A percentile compares a stretch with the other conserved stretches of the same genome.
phyloP scores from a whole-genome alignment of 2,888 invertebrate species.

The Oscheius sp. region DNA sequence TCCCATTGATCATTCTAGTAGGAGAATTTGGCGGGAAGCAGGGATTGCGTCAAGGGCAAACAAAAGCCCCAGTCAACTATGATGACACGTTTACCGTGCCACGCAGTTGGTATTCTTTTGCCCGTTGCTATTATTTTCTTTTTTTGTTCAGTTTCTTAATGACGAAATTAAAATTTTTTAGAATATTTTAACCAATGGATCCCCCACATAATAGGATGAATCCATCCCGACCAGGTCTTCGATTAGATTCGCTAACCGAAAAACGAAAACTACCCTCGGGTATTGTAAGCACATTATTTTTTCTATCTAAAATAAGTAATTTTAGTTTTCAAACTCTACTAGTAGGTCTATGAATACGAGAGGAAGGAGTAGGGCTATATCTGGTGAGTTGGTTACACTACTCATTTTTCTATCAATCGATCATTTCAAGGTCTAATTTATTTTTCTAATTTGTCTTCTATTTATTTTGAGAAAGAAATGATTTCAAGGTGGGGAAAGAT shows the following conservation, averaged over 20 bases:
- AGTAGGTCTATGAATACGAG: conserved; percentile 21
- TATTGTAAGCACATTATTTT: neutral
- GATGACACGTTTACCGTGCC: conserved; percentile 7
- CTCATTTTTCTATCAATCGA: conserved; percentile 6
- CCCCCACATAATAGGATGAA: conserved; percentile 17
- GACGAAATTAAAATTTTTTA: neutral
- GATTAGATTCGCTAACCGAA: conserved; percentile 23
- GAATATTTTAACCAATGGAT: too few relatives aligned
- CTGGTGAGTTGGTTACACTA: too few relatives aligned
- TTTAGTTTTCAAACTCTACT: conserved; percentile 25
- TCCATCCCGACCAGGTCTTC: conserved; percentile 9
- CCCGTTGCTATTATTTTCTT: neutral
- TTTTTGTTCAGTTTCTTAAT: neutral
- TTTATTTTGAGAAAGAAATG: neutral
- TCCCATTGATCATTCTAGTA: too few relatives aligned
- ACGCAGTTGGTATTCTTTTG: neutral
- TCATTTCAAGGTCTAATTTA: too few relatives aligned
- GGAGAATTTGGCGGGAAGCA: too few relatives aligned
- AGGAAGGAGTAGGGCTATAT: conserved; percentile 18
- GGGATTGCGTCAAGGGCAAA: too few relatives aligned
- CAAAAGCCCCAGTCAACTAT: neutral
- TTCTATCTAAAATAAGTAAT: neutral
- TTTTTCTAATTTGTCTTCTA: neutral
- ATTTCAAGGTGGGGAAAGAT: too few relatives aligned
- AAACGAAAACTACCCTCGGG: conserved; percentile 21